Conservation (phyloP, 2,888 invertebrate genomes). For the Pterobdella sp. region DNA sequence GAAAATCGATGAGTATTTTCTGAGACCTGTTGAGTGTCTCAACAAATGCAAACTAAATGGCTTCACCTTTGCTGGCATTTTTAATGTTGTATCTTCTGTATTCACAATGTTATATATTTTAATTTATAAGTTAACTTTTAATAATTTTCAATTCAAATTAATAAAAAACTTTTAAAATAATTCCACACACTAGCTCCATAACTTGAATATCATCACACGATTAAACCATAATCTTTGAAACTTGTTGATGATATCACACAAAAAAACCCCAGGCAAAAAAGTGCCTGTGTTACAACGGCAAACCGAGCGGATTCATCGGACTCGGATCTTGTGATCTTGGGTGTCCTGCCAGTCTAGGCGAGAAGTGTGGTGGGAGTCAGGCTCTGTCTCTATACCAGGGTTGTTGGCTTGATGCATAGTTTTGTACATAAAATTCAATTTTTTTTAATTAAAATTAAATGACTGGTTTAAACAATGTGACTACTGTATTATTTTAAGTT, state of each 20-base stretch:
- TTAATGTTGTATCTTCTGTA: background rate
- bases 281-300: constrained; percentile 16
- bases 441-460: background rate
- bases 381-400: constrained; percentile 19
- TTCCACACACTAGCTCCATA: background rate
- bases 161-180: background rate
- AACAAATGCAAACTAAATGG: constrained; percentile 7
- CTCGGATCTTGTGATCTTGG: background rate
- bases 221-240: too few species aligned
- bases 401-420: background rate
- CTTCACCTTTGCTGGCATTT: constrained; percentile 16
- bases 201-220: too few species aligned
- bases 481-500: too few species aligned
- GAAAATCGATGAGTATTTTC: background rate
- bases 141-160: background rate
- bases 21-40: constrained; percentile 5
- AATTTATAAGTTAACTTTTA: constrained; percentile 5
- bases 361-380: constrained; percentile 12
- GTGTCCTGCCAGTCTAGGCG: constrained; percentile 18
- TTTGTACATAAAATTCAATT: background rate
- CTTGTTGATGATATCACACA: too few species aligned
- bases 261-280: constrained; percentile 1
- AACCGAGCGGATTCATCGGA: background rate
- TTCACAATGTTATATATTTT: background rate
- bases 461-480: too few species aligned